Evolutionary conservation across 2,888 invertebrate species (phyloP).

Genomic region (Tanaodytes sp.): DNA sequence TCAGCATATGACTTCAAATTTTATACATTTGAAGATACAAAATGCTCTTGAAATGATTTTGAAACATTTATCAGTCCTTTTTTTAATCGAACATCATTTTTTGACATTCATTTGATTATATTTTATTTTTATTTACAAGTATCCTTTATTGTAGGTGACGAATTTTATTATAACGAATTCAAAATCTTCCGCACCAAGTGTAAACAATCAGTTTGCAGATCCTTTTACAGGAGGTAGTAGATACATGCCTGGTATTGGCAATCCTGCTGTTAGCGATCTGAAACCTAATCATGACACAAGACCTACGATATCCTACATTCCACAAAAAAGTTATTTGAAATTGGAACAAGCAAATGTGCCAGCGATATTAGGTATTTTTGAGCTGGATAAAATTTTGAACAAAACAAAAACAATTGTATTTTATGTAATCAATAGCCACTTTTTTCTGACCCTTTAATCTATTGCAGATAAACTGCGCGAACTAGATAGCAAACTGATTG

Average conservation of each 20-base stretch:
- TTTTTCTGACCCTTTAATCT: too few species aligned
- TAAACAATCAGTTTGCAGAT: slow-evolving; percentile 73
- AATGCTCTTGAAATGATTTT: too few species aligned
- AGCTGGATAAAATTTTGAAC: too few species aligned
- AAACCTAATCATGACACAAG: too few species aligned
- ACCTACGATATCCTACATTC: slow-evolving; percentile 70
- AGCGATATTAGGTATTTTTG: slow-evolving; percentile 83
- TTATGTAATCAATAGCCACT: too few species aligned
- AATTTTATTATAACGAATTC: slow-evolving; percentile 90
- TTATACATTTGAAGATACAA: too few species aligned
- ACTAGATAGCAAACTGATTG: slow-evolving; percentile 80
- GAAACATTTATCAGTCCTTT: slow-evolving; percentile 1
- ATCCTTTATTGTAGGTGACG: slow-evolving; percentile 83
- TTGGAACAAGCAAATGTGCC: slow-evolving; percentile 86
- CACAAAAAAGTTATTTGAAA: slow-evolving; percentile 76
- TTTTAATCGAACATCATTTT: too few species aligned
- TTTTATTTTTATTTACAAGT: too few species aligned
- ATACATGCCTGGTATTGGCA: slow-evolving; percentile 77
- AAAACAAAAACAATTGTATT: too few species aligned
- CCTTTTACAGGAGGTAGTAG: slow-evolving; percentile 82
- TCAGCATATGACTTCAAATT: too few species aligned
- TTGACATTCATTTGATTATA: neutral
- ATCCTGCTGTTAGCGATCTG: too few species aligned
- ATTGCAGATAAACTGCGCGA: slow-evolving; percentile 74
- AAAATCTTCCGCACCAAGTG: slow-evolving; percentile 59